phyloP scores from a whole-genome alignment of 2,113 vertebrate genomes.

The Oenanthe oenanthe region DNA sequence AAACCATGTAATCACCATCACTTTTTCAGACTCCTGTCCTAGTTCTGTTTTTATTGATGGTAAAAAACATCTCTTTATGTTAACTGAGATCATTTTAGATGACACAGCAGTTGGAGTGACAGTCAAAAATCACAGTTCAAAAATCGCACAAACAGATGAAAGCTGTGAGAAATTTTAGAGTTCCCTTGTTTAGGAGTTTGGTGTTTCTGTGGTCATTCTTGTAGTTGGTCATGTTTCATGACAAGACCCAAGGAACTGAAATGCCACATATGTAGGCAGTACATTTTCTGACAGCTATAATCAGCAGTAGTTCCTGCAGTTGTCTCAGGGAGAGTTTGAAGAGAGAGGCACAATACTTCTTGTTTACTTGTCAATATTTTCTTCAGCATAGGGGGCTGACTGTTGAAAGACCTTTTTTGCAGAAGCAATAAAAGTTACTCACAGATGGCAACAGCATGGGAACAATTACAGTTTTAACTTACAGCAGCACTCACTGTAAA shows the following conservation, averaged over 20 bases:
- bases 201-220: not conserved
- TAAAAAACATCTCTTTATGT: not conserved
- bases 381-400: not conserved
- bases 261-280: rapidly evolving
- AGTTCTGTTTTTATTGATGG: not conserved
- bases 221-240: not conserved
- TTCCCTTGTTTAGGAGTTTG: not conserved
- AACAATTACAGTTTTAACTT: not conserved
- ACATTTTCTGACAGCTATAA: not conserved
- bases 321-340: not conserved
- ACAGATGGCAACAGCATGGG: not conserved
- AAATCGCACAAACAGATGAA: not conserved
- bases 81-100: not conserved
- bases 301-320: not conserved
- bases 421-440: not conserved
- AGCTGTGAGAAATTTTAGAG: not conserved
- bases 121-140: not conserved
- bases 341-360: not conserved
- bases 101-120: not conserved
- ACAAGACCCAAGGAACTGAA: not conserved
- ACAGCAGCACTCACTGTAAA: not conserved
- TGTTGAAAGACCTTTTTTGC: not conserved
- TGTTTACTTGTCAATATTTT: not conserved
- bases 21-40: not conserved
- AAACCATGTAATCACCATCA: rapidly evolving